Evolutionary conservation across 1,140 invertebrate genomes (phyloP).

Genomic region (Heterodera carotae): DNA sequence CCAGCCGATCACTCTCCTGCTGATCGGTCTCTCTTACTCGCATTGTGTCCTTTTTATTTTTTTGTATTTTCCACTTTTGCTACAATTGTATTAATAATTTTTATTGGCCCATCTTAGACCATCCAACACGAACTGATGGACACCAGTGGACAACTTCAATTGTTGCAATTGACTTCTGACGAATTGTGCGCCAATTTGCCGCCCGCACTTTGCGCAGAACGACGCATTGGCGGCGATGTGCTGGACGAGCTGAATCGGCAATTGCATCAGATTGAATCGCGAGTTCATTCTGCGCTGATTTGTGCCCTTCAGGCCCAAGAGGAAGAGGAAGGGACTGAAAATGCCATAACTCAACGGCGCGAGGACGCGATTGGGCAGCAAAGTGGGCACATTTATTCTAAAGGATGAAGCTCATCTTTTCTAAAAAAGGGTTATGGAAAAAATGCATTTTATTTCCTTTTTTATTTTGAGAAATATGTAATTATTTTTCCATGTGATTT

Average conservation of each 20-base stretch:
- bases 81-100: too few species aligned
- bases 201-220: not conserved
- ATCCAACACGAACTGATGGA: constrained; percentile 51
- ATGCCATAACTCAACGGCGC: not conserved
- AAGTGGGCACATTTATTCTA: not conserved
- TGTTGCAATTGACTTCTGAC: constrained; percentile 39
- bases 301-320: constrained; percentile 28
- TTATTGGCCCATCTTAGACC: constrained; percentile 38
- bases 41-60: not conserved
- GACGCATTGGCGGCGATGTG: constrained; percentile 26
- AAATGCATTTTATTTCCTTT: too few species aligned
- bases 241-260: constrained; percentile 43
- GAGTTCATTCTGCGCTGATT: constrained; percentile 41
- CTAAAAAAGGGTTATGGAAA: too few species aligned
- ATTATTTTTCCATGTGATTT: too few species aligned
- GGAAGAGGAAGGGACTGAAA: constrained; percentile 19
- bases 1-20: not conserved
- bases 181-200: constrained; percentile 51
- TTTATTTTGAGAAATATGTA: too few species aligned
- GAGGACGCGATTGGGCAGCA: not conserved
- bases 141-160: constrained; percentile 40
- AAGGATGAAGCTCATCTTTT: too few species aligned
- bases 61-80: constrained; percentile 16
- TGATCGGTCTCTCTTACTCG: not conserved
- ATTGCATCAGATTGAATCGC: constrained; percentile 38